These are phyloP conservation scores for Drosophila bunnanda DNA, from an alignment of 2,888 invertebrate genomes.

Conservation along the genomic window DNA sequence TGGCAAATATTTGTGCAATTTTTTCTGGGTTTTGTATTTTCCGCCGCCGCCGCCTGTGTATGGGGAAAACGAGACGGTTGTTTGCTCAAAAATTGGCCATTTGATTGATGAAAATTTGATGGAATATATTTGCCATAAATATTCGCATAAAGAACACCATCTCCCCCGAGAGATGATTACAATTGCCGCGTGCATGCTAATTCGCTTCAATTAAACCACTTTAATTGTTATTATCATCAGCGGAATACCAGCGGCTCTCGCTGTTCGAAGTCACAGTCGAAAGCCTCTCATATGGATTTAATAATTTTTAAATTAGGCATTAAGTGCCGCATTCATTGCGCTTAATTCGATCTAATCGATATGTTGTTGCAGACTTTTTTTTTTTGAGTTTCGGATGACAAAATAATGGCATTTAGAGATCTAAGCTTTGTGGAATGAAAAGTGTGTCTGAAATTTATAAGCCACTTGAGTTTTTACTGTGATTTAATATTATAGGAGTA, in stretches of 20 bases:
- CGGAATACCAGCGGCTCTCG: background rate
- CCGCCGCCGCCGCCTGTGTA: conserved; percentile 1
- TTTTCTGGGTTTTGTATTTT: conserved; percentile 7
- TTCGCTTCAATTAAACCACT: conserved; percentile 26
- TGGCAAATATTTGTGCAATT: conserved; percentile 48
- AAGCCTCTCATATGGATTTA: conserved; percentile 5
- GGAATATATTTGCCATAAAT: conserved; percentile 46
- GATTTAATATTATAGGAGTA: too few species aligned
- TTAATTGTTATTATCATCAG: conserved; percentile 10
- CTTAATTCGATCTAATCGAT: conserved; percentile 2
- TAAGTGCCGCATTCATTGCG: conserved; percentile 1
- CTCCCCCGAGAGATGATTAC: conserved; percentile 12
- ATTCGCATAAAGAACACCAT: conserved; percentile 16
- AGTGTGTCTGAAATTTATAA: background rate
- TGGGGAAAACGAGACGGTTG: conserved; percentile 20
- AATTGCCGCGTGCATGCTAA: conserved; percentile 11
- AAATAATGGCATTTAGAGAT: background rate
- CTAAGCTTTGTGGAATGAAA: background rate
- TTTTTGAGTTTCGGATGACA: background rate
- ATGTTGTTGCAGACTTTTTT: background rate
- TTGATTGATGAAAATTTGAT: conserved; percentile 50
- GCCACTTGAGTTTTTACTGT: background rate
- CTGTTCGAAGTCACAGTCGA: background rate
- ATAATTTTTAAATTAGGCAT: conserved; percentile 7
- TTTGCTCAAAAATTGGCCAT: conserved; percentile 45